Evolutionary conservation across 37 sponge, comb jelly and placozoan genomes (phyloP), one percentile per base, ranked within the genome.

Genomic region (Ianthella basta): DNA sequence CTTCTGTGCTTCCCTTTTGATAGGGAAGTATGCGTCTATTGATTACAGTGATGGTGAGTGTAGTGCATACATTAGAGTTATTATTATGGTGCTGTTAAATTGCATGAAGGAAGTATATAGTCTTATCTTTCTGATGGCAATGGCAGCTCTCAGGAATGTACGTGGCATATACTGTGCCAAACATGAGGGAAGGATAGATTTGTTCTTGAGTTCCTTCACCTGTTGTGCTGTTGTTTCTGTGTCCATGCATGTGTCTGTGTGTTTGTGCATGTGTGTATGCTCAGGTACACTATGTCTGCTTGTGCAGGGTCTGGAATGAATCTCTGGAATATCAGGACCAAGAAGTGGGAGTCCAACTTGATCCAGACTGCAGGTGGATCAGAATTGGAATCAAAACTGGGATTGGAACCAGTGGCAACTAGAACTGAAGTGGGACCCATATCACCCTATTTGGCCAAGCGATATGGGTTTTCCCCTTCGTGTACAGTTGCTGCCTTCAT

Each of bases 291-390:
- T 4, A 1, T 32, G 29, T 30, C 4, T 32, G 50, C 50, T 8
- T 73, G 21, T n/a, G 10, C 56, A 95, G 95, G 97, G 12, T 97
- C 98, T 44, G 98, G 98, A 69, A 97, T 97, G 98, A 97, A 97
- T 72, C 85, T 97, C n/a, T 25, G 95, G 82, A 91, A 97, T 54
- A 93, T 97, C 32, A 59, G 82, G 18, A 85, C 82, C n/a, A 95
- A 85, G 72, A 59, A 87, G 18, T 97, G 94, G 94, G 89, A 90
- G 72, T 33, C 40, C 0, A 10, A 50, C 13, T 56, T 84, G 56
- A 55, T 41, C n/a, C 15, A 35, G n/a, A 27, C 88, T 88, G 79
- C 84, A 18, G 94, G 95, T 80, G 95, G 86, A 30, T 79, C 85
- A 23, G 70, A 79, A 12, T 67, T 97, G 55, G 38, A 55, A 57